phyloP scores from a whole-genome alignment of 2,888 invertebrate species.

The Zhuqinia jingwanae region DNA sequence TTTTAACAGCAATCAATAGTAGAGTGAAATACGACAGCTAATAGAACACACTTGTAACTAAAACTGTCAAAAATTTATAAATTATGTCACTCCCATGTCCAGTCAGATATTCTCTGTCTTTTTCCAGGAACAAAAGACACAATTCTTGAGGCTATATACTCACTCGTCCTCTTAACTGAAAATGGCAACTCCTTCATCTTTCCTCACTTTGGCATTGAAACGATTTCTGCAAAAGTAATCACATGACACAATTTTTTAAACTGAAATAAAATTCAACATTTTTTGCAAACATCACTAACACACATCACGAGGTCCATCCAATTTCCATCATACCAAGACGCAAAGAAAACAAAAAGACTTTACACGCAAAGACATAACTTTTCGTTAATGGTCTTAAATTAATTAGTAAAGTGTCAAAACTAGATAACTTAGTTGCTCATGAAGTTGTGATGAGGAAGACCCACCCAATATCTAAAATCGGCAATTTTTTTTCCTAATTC shows the following conservation, averaged over 20 bases:
- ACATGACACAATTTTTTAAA: not conserved
- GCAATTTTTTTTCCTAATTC: conserved; percentile 13
- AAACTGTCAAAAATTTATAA: conserved; percentile 39
- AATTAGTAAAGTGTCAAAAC: conserved; percentile 57
- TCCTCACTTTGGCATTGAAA: too few species aligned
- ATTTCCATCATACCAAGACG: not conserved
- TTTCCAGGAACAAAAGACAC: not conserved
- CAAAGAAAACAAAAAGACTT: not conserved
- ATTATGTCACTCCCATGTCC: conserved; percentile 34
- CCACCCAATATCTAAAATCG: conserved; percentile 52
- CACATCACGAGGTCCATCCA: not conserved
- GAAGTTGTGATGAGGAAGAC: conserved; percentile 10
- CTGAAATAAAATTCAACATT: not conserved
- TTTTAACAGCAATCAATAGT: not conserved
- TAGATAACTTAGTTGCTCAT: conserved; percentile 17
- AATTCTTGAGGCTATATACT: not conserved
- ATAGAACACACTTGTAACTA: conserved; percentile 34
- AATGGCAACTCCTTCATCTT: too few species aligned
- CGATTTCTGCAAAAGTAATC: not conserved
- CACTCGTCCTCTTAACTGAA: too few species aligned
- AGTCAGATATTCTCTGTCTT: not conserved
- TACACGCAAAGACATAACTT: conserved; percentile 10
- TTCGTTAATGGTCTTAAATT: conserved; percentile 49
- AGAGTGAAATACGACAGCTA: conserved; percentile 27
- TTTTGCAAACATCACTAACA: not conserved